Evolutionary conservation across 2,888 invertebrate genomes (phyloP), one percentile per base, ranked within the genome.

Genomic region (Arge pagana): DNA sequence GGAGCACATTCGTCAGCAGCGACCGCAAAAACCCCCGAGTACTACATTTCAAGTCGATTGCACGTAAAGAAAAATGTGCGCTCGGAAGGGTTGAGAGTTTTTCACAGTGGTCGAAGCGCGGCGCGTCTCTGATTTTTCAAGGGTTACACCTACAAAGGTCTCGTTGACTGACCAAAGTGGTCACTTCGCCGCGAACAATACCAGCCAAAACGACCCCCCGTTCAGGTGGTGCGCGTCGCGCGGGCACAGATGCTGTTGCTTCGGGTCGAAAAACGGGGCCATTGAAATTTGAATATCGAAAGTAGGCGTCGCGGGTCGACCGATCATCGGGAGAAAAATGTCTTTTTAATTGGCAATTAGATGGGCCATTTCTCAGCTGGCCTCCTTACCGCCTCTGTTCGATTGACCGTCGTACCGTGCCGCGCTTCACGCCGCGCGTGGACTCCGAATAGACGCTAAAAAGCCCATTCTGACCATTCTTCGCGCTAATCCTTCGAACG

Each of bases 291-390:
- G 33, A 33, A 45, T 33, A 45, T 45, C 35, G 33, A 45, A 45
- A 45, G 23, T 31, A 24, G 33, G 45, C 45, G 24, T 28, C n/a
- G 28, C 21, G 13, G 13, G 28, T 3, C 23, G n/a, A 45, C 45
- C 45, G 45, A 45, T 45, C 45, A 45, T 35, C 33, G 53, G 53
- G 52, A 56, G 62, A 62, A 58, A 66, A 72, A 71, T 69, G 68
- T 70, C 65, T 69, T 70, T 71, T 74, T 74, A 75, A 75, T 75
- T 74, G 74, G 67, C 75, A 75, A 75, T 75, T 75, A 74, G 74
- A 62, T 64, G 68, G 68, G 65, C 68, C 60, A 62, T 59, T 42
- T 64, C 53, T 69, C 74, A 74, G 74, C 74, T 74, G 74, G 64
- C 55, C 63, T 56, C 57, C 52, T 52, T 54, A 52, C 35, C 45